phyloP scores from a whole-genome alignment of 2,888 invertebrate species.

The Cerastoderma edule region DNA sequence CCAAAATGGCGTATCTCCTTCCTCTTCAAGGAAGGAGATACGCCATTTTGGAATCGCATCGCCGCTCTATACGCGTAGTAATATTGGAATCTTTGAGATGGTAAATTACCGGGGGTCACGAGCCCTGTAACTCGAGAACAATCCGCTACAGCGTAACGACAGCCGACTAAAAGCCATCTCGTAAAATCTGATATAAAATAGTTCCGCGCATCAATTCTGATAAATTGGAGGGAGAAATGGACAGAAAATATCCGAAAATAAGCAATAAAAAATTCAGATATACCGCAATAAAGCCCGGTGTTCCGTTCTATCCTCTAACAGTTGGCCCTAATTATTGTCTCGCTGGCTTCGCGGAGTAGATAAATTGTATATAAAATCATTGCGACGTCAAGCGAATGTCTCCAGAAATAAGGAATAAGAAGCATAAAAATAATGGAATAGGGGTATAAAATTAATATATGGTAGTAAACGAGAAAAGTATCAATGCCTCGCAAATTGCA shows the following conservation, averaged over 20 bases:
- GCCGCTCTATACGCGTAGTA: constrained; percentile 54
- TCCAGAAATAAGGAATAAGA: constrained; percentile 42
- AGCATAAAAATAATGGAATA: constrained; percentile 46
- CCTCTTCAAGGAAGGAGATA: too few relatives aligned
- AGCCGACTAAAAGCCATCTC: constrained; percentile 63
- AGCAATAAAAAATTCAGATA: constrained; percentile 64
- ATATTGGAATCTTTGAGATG: constrained; percentile 61
- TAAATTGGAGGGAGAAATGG: constrained; percentile 62
- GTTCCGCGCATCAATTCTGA: constrained; percentile 58
- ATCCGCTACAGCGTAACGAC: constrained; percentile 53
- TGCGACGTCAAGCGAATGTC: constrained; percentile 53
- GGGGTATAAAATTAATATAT: constrained; percentile 57
- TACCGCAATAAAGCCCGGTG: constrained; percentile 51
- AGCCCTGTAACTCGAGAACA: constrained; percentile 45
- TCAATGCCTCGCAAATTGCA: constrained; percentile 27
- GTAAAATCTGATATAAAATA: constrained; percentile 66
- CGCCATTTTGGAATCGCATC: too few relatives aligned
- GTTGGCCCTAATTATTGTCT: constrained; percentile 48
- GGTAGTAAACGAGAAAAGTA: constrained; percentile 27
- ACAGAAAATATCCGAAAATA: constrained; percentile 65
- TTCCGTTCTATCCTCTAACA: constrained; percentile 41
- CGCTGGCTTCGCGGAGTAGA: constrained; percentile 45
- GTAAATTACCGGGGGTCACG: constrained; percentile 59
- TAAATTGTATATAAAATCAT: constrained; percentile 64
- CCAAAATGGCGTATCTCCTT: too few relatives aligned